Conservation (phyloP, 1,140 invertebrate genomes). For the Cataglyphis hispanica region DNA sequence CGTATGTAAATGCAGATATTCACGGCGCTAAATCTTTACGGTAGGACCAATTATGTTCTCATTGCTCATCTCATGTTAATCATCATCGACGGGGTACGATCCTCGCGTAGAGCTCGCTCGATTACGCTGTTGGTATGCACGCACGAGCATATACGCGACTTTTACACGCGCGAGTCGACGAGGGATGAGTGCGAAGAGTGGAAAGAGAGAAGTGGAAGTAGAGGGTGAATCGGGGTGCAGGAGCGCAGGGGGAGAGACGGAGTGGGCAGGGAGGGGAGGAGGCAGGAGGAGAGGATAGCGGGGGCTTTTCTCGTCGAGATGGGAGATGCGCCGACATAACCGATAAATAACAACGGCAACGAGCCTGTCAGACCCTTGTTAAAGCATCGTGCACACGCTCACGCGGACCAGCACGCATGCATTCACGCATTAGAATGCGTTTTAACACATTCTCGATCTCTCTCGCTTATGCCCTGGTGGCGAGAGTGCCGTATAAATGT, state of each 20-base stretch:
- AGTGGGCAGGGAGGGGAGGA: neutral
- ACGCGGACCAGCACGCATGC: slow-evolving; percentile 68
- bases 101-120: slow-evolving; percentile 30
- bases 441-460: slow-evolving; percentile 74
- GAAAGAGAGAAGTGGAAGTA: neutral
- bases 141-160: slow-evolving; percentile 46
- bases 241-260: slow-evolving; percentile 17
- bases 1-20: slow-evolving; percentile 58
- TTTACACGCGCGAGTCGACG: slow-evolving; percentile 63
- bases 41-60: slow-evolving; percentile 63
- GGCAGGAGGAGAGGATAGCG: slow-evolving; percentile 34
- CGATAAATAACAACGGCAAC: slow-evolving; percentile 86
- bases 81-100: neutral
- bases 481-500: slow-evolving; percentile 56
- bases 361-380: slow-evolving; percentile 86
- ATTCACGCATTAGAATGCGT: slow-evolving; percentile 78
- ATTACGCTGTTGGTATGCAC: slow-evolving; percentile 68
- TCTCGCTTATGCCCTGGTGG: slow-evolving; percentile 49
- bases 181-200: slow-evolving; percentile 30
- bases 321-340: slow-evolving; percentile 85
- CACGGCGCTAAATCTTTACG: slow-evolving; percentile 44
- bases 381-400: slow-evolving; percentile 81
- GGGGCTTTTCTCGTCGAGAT: slow-evolving; percentile 80
- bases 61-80: slow-evolving; percentile 57
- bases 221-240: slow-evolving; percentile 23